Base-by-base conservation (phyloP, 2,888 invertebrate species). In the Drosophila tanythrix region DNA sequence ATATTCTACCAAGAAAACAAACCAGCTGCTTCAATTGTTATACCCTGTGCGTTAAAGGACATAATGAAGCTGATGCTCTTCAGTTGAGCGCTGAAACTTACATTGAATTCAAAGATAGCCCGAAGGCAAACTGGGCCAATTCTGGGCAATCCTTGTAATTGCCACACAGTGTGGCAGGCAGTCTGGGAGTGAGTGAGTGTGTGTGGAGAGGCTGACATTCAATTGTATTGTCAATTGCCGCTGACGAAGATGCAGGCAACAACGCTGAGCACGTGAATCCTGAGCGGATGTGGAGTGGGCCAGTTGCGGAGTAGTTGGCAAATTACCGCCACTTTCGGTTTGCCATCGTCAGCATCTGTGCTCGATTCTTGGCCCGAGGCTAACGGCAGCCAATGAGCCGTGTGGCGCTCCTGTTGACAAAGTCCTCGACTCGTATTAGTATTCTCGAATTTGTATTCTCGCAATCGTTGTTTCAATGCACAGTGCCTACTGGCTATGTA, bases 311-410 rank as follows among this genome's bases (percentile, higher is more conserved):
- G 90, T 84, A 89, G 89, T 84, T 84, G 78, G 71, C 88, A 85
- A 86, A 90, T 86, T 86, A 86, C 85, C 85, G 90, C 90, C 90
- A 90, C 90, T 86, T 86, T 90, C 66, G 86, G 85, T 85, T 85
- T 79, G 79, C 56, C 80, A 85, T 80, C 81, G 86, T 80, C 86
- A 90, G 86, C 85, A 86, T 90, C 90, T 90, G 89, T 90, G 85
- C 85, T 70, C 69, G 89, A 76, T 86, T 90, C 85, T 86, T 86
- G 81, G 90, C 85, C 85, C 73, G 85, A 88, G 85, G 85, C 86
- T 74, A 90, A 80, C 74, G 83, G 80, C 86, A 75, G 66, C 87
- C 85, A 86, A 86, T 86, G 85, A 86, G 85, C 85, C 85, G 90
- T 84, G 76, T 76, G 70, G 61, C 72, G 84, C 79, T 81, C 80